A percentile compares a stretch with the other conserved stretches of the same genome.
Evolutionary conservation across 1,140 invertebrate genomes (phyloP).

Genomic region (Mya arenaria): DNA sequence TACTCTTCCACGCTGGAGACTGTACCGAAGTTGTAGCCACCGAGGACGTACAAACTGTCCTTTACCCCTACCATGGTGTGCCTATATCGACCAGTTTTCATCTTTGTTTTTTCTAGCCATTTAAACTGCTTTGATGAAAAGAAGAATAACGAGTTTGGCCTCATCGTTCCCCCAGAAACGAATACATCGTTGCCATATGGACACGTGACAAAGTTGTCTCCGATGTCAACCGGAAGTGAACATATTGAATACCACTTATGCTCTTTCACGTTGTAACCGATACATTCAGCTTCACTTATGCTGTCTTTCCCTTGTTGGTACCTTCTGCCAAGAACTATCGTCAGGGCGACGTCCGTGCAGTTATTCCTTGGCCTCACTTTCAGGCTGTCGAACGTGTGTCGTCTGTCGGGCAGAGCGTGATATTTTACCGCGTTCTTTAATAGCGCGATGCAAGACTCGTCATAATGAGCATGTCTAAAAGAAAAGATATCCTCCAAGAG

Average conservation of each 20-base stretch:
- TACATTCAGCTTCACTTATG: conserved; percentile 42
- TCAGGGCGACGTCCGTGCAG: conserved; percentile 2
- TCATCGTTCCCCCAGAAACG: conserved; percentile 63
- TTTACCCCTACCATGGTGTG: conserved; percentile 65
- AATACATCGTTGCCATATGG: conserved; percentile 65
- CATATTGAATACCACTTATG: conserved; percentile 61
- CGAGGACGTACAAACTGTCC: conserved; percentile 59
- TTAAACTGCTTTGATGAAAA: conserved; percentile 57
- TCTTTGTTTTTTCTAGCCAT: conserved; percentile 62
- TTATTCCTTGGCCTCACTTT: neutral
- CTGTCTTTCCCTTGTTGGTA: conserved; percentile 43
- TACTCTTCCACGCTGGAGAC: conserved; percentile 63
- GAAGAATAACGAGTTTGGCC: conserved; percentile 56
- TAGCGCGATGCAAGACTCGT: neutral
- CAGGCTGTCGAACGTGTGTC: conserved; percentile 44
- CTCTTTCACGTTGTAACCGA: conserved; percentile 42
- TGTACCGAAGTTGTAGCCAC: conserved; percentile 58
- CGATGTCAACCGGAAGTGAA: conserved; percentile 60
- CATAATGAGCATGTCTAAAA: neutral
- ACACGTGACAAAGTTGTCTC: conserved; percentile 65
- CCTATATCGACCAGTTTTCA: conserved; percentile 62
- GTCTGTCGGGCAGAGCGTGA: conserved; percentile 55
- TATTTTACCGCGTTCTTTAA: conserved; percentile 40
- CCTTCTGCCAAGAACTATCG: conserved; percentile 44
- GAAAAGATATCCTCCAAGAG: conserved; percentile 24